Evolutionary conservation across 2,888 invertebrate genomes (phyloP), one percentile per base, ranked within the genome.

Genomic region (Camptogramma bilineatum): DNA sequence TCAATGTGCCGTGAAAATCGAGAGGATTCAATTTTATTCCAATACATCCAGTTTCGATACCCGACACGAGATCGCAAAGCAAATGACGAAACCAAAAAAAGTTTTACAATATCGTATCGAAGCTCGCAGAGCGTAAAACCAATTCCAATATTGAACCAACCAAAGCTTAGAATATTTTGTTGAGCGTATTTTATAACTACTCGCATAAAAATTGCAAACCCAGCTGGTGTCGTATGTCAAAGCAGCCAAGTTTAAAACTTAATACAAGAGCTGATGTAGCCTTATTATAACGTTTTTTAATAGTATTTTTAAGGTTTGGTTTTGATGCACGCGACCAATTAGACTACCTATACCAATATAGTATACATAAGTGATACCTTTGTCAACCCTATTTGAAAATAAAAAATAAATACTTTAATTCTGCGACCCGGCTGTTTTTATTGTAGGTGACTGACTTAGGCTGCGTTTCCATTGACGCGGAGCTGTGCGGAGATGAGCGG

Each of bases 21-120:
- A 48, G 47, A 13, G 48, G 16, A 63, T 48, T 53, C 56, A 46
- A n/a, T 46, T 52, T 58, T 58, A 52, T 52, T 56, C 39, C 51
- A 18, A n/a, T 56, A 48, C 48, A 55, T 39, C 28, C 47, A 42
- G 24, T 54, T 51, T 31, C 18, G 24, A 44, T 55, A 63, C 58
- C 47, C 51, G 54, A 60, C 39, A 16, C 13, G 56, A 51, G 52
- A 64, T 61, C 17, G 18, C n/a, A n/a, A n/a, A n/a, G n/a, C n/a
- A n/a, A n/a, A n/a, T n/a, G 54, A 60, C 55, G 52, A 60, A 52
- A 55, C 56, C 52, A 46, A 44, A 48, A n/a, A 13, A 69, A 69
- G 66, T 64, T 69, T 63, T 56, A 57, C 59, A 66, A 66, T 71
- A 71, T 62, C 44, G 24, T 71, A 71, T 62, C 44, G 24, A 64